phyloP scores from a whole-genome alignment of 2,797 vertebrate species.

The Valencia hispanica region DNA sequence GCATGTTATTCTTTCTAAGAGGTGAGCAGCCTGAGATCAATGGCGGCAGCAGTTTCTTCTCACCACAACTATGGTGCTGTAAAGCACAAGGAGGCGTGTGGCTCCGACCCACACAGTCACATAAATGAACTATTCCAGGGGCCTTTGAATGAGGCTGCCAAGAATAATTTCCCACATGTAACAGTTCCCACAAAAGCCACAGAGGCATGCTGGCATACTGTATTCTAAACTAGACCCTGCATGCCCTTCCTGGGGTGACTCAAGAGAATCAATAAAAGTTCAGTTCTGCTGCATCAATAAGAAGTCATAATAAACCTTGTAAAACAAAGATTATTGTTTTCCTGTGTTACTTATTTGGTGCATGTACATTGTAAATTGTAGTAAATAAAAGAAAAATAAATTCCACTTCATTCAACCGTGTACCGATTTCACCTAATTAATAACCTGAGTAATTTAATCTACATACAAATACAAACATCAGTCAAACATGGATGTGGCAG shows the following conservation, averaged over 20 bases:
- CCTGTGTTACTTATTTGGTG: slow-evolving; percentile 14
- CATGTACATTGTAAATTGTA: not conserved
- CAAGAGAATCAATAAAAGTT: slow-evolving; percentile 47
- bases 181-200: slow-evolving; percentile 81
- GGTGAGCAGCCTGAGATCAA: slow-evolving; percentile 84
- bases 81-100: slow-evolving; percentile 68
- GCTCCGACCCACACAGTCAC: slow-evolving; percentile 69
- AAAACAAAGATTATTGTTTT: slow-evolving; percentile 15
- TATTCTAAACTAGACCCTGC: slow-evolving; percentile 7
- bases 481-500: not conserved
- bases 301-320: slow-evolving; percentile 15
- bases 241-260: slow-evolving; percentile 37
- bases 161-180: slow-evolving; percentile 87
- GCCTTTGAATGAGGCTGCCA: slow-evolving; percentile 79
- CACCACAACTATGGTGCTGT: slow-evolving; percentile 80
- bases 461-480: too few species aligned
- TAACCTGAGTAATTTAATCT: not conserved
- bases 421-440: not conserved
- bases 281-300: slow-evolving; percentile 27
- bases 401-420: too few species aligned
- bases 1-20: slow-evolving; percentile 85
- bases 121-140: slow-evolving; percentile 77
- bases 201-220: slow-evolving; percentile 55
- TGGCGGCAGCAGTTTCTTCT: slow-evolving; percentile 73
- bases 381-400: not conserved